Conservation (phyloP, 2,113 vertebrate genomes). For the Trochalopteron elliotii region DNA sequence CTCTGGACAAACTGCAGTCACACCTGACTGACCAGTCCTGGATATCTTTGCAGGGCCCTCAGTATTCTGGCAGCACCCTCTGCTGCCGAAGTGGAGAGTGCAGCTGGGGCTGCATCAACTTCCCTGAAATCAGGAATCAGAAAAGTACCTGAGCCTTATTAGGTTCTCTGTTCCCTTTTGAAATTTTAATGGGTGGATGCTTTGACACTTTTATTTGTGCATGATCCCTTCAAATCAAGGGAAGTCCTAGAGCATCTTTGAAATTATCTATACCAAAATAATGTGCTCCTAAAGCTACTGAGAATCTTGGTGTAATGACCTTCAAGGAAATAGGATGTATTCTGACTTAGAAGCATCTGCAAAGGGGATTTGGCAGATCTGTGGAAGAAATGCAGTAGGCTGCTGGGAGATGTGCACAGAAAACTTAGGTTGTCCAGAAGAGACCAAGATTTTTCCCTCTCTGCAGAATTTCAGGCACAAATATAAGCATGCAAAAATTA, state of each 20-base stretch:
- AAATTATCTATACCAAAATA: not conserved
- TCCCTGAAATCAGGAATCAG: not conserved
- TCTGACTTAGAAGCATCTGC: not conserved
- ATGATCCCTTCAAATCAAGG: not conserved
- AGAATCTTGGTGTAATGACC: not conserved
- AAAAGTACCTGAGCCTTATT: not conserved
- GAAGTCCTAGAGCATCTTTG: not conserved
- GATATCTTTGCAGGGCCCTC: not conserved
- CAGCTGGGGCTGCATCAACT: not conserved
- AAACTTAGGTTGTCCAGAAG: not conserved
- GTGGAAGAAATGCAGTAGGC: not conserved
- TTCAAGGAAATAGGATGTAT: not conserved
- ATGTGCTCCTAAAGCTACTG: not conserved
- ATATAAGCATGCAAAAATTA: not conserved
- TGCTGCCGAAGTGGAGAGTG: slow-evolving; percentile 14
- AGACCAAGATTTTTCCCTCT: not conserved
- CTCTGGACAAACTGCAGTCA: not conserved
- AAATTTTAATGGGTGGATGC: not conserved
- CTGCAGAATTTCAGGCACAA: not conserved
- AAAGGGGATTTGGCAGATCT: not conserved
- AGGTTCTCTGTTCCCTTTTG: not conserved
- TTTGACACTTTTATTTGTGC: not conserved
- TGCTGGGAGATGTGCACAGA: not conserved
- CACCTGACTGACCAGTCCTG: not conserved
- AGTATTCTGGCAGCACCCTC: slow-evolving; percentile 47